These are phyloP conservation scores for Parauchenoglanis punctatus DNA, from an alignment of 2,797 vertebrate species.

Conservation along the genomic window DNA sequence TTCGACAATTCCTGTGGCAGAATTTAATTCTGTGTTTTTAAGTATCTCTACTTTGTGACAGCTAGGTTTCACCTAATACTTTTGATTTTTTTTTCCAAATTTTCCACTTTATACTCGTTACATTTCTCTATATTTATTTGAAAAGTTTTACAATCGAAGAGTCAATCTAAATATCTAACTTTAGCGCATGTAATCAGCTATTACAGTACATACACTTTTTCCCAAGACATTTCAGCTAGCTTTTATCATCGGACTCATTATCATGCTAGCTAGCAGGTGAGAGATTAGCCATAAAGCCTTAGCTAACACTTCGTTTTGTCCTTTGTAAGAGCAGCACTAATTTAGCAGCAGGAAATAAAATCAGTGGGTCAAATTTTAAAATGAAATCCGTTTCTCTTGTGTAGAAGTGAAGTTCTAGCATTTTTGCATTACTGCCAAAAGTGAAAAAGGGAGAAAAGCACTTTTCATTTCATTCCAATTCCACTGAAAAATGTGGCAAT, in stretches of 20 bases:
- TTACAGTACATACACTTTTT: not conserved
- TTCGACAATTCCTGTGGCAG: not conserved
- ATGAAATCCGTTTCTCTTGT: not conserved
- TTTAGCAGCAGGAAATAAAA: not conserved
- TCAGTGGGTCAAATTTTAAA: not conserved
- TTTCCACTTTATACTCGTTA: not conserved
- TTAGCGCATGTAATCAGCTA: not conserved
- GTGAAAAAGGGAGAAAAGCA: not conserved
- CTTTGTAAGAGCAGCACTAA: not conserved
- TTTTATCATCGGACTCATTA: not conserved
- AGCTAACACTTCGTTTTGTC: not conserved
- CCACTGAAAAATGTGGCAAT: too few relatives aligned
- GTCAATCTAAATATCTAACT: not conserved
- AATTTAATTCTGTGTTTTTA: not conserved
- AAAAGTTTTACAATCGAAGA: not conserved
- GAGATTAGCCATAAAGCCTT: not conserved
- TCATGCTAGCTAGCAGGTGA: not conserved
- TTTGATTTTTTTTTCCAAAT: not conserved
- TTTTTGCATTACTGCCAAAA: not conserved
- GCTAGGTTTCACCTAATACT: not conserved
- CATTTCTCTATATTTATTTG: not conserved
- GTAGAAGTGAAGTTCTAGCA: not conserved
- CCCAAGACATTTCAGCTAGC: not conserved
- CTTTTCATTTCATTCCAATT: not conserved
- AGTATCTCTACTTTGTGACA: not conserved